Evolutionary conservation across 2,797 vertebrate species (phyloP).

Genomic region (Erpetoichthys calabaricus): DNA sequence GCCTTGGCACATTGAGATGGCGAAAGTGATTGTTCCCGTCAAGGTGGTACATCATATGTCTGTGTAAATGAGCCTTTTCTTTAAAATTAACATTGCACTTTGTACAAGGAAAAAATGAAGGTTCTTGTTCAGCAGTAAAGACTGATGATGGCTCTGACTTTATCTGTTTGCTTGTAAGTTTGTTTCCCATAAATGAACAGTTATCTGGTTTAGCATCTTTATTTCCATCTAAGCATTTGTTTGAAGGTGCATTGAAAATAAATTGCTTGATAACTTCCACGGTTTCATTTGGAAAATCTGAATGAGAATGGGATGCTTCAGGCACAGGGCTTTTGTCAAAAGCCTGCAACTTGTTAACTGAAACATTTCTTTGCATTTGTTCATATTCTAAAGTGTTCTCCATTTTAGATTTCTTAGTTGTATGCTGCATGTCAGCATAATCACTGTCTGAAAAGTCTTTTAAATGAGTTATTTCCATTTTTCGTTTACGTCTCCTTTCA

Average conservation of each 20-base stretch:
- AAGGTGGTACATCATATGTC: conserved; percentile 96
- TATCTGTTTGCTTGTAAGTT: conserved; percentile 51
- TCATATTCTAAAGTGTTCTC: conserved; percentile 52
- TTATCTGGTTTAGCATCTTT: conserved; percentile 60
- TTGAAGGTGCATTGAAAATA: conserved; percentile 52
- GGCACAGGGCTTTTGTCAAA: conserved; percentile 61
- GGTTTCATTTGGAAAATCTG: conserved; percentile 36
- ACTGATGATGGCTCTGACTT: conserved; percentile 56
- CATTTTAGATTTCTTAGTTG: conserved; percentile 47
- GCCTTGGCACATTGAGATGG: conserved; percentile 64
- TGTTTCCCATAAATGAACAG: conserved; percentile 42
- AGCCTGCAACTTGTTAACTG: conserved; percentile 49
- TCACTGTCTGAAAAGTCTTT: conserved; percentile 57
- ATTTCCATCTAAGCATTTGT: conserved; percentile 58
- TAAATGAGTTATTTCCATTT: conserved; percentile 61
- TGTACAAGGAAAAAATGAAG: conserved; percentile 73
- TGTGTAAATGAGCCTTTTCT: conserved; percentile 82
- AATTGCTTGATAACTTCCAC: conserved; percentile 56
- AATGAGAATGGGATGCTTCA: conserved; percentile 56
- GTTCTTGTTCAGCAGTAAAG: conserved; percentile 63
- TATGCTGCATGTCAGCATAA: conserved; percentile 55
- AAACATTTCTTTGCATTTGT: conserved; percentile 47
- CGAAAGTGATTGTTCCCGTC: conserved; percentile 82
- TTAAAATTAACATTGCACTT: conserved; percentile 89
- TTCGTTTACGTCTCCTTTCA: conserved; percentile 64